Conservation (phyloP, 2,888 invertebrate genomes). For the Drosophila dives region DNA sequence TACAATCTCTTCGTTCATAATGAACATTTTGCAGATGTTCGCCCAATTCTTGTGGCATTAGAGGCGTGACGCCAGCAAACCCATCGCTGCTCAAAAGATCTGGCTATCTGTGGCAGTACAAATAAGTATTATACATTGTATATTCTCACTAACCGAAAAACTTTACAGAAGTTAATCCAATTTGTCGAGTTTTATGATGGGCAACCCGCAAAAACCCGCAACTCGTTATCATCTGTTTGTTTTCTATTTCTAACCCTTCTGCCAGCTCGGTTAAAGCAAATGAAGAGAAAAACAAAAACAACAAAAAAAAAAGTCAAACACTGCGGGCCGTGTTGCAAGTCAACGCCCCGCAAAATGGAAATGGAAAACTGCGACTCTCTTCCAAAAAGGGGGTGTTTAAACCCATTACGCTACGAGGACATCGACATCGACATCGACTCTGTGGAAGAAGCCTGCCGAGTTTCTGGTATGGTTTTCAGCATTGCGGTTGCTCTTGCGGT, state of each 20-base stretch:
- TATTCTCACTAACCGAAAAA: conserved; percentile 49
- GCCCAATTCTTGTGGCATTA: conserved; percentile 14
- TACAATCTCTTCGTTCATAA: conserved; percentile 13
- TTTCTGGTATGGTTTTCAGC: conserved; percentile 44
- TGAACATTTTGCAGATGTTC: conserved; percentile 46
- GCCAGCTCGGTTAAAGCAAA: not conserved
- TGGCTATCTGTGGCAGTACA: conserved; percentile 5
- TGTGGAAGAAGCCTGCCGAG: conserved; percentile 24
- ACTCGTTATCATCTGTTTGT: conserved; percentile 71
- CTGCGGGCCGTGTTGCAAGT: conserved; percentile 30
- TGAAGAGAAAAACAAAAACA: conserved; percentile 7
- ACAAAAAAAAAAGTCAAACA: conserved; percentile 48
- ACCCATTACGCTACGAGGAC: conserved; percentile 73
- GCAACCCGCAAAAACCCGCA: conserved; percentile 61
- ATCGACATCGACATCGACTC: conserved; percentile 5
- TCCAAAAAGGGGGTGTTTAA: conserved; percentile 76
- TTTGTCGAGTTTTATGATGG: conserved; percentile 71
- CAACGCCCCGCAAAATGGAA: conserved; percentile 50
- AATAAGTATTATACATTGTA: conserved; percentile 14
- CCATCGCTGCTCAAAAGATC: conserved; percentile 23
- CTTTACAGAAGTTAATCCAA: conserved; percentile 77
- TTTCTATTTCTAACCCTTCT: conserved; percentile 61
- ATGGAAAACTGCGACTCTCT: conserved; percentile 9
- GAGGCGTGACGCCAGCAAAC: conserved; percentile 50
- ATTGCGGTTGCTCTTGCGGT: conserved; percentile 71